Base-by-base conservation (phyloP, 2,113 vertebrate genomes). In the Harpagus bidentatus region DNA sequence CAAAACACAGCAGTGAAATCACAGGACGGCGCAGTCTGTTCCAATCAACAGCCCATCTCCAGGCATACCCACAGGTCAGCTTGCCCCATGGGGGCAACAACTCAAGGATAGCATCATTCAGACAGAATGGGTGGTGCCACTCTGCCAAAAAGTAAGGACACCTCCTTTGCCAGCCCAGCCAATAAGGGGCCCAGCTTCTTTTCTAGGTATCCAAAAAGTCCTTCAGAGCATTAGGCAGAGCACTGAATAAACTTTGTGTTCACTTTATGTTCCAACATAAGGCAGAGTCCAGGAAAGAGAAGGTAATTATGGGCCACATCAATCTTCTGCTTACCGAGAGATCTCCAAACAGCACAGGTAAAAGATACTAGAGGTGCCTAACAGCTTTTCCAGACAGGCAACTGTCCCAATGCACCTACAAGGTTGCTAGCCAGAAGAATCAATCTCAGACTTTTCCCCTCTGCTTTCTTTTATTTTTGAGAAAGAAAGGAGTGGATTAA, bases 341-440 rank as follows among this genome's bases (percentile, higher is more conserved):
- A 34, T 36, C 34, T 55, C 43, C 6, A 3, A 66, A 20, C 31
- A 78, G 25, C 2, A 11, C 4, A 55, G n/a, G 42, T 34, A 22
- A 69, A 78, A 86, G 11, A 14, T 7, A 48, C 7, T 14, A 56
- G 14, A 70, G 36, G 25, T 90, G 42, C 47, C 76, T 32, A 79
- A 67, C 25, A 90, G 40, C 61, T 47, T 8, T 13, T 73, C 18
- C 19, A 78, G 25, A 42, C 0, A 1, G 21, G 45, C 42, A 52
- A 36, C 8, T 7, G 2, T 34, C 45, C 14, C 43, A 52, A 4
- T 1, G 20, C 4, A 8, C 45, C 13, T 31, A 81, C 1, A 2
- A 47, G 9, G 8, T 21, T 9, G 9, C 8, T 73, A 66, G 23
- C 23, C 29, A 47, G 18, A 18, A 31, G 20, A 86, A 58, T 26